Evolutionary conservation across 2,113 vertebrate genomes (phyloP).

Genomic region (Nyctereutes procyonoides): DNA sequence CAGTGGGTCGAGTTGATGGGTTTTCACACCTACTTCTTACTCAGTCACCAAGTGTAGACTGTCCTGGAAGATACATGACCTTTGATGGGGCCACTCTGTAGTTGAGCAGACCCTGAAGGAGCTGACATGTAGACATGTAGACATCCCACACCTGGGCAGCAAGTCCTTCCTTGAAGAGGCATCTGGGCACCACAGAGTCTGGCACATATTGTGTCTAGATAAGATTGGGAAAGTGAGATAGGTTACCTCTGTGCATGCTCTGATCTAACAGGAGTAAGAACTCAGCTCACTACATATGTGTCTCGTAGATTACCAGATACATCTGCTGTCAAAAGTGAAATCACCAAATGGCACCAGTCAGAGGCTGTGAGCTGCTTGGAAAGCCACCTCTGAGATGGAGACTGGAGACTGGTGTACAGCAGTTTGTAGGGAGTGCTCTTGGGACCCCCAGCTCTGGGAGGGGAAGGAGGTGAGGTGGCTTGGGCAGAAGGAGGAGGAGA

Average conservation of each 20-base stretch:
- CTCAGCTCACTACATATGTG: neutral
- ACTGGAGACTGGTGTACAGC: neutral
- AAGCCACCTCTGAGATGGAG: neutral
- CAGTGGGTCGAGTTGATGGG: neutral
- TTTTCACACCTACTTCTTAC: neutral
- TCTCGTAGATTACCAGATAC: neutral
- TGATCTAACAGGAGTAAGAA: neutral
- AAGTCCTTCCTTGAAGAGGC: neutral
- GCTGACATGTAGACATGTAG: neutral
- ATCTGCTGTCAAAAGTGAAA: neutral
- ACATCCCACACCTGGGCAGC: neutral
- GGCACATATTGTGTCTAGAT: neutral
- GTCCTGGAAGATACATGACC: neutral
- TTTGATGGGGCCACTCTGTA: neutral
- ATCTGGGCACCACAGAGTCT: neutral
- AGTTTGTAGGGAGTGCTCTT: neutral
- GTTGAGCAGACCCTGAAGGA: neutral
- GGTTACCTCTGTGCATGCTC: neutral
- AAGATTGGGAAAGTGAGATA: neutral
- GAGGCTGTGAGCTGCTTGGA: neutral
- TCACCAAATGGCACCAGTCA: too few species aligned
- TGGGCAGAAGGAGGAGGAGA: neutral
- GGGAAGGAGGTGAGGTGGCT: neutral
- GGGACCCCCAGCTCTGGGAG: neutral
- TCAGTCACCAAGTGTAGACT: neutral